phyloP scores from a whole-genome alignment of 2,888 invertebrate genomes.

The Chirona hameri region DNA sequence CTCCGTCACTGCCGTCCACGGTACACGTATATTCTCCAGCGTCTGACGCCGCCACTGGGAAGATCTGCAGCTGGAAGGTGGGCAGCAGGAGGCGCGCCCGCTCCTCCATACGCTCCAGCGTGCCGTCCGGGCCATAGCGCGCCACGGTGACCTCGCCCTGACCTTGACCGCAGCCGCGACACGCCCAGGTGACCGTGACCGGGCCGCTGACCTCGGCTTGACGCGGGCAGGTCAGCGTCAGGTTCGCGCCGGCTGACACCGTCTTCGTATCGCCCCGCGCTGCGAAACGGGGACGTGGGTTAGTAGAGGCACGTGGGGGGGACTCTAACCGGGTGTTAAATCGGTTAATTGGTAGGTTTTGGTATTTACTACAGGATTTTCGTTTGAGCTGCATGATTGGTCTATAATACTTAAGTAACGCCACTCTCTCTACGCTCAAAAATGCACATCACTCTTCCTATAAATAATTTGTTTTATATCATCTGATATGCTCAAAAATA shows the following conservation, averaged over 20 bases:
- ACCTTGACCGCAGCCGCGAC: slow-evolving; percentile 9
- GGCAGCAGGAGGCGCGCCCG: slow-evolving; percentile 4
- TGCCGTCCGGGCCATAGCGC: slow-evolving; percentile 1
- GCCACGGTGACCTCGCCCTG: background rate
- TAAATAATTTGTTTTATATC: too few species aligned
- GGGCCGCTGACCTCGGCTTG: background rate
- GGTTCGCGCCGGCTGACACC: slow-evolving; percentile 1
- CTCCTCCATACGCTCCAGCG: background rate
- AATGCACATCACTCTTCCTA: too few species aligned
- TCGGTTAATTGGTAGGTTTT: too few species aligned
- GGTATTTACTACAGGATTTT: too few species aligned
- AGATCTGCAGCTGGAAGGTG: slow-evolving; percentile 25
- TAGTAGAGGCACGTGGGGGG: background rate
- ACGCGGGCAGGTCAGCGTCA: slow-evolving; percentile 4
- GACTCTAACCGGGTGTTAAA: too few species aligned
- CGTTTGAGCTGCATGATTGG: too few species aligned
- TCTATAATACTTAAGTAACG: too few species aligned
- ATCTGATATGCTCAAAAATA: too few species aligned
- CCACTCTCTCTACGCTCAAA: too few species aligned
- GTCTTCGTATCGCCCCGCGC: background rate
- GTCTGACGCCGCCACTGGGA: background rate
- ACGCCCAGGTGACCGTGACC: background rate
- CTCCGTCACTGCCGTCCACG: background rate
- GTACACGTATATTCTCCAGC: background rate
- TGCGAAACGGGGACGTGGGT: background rate